Evolutionary conservation across 2,888 invertebrate genomes (phyloP), one percentile per base, ranked within the genome.

Genomic region (Heliconius charithonia): DNA sequence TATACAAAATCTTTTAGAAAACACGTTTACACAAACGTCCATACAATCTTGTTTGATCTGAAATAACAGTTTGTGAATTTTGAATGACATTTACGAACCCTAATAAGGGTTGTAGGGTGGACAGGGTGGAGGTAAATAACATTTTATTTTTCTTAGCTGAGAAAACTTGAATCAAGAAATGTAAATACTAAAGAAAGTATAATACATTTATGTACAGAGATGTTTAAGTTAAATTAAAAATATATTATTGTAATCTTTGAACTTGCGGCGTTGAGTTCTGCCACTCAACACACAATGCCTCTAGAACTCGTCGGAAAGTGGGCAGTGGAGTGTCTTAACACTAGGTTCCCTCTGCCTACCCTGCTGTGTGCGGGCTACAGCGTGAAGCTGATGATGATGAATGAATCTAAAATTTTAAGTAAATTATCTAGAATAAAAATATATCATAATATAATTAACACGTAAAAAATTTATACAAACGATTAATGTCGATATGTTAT

Each of bases 11-110:
- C 32, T 7, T 56, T 13, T 41, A 73, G n/a, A 25, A 73, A 73
- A 25, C 16, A 32, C 27, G 45, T 70, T 29, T 9, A 37, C n/a
- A 7, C 59, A 73, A 73, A 73, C 41, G 27, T 63, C 63, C 41
- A n/a, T 73, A 63, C 4, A 74, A 74, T 27, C 63, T 74, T 27
- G 25, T 45, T 62, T 74, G 12, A 41, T 7, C 4, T 22, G 41
- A 74, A 45, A 29, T 27, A 63, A 27, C 62, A 22, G 27, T 63
- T 51, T 51, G 51, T 63, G 41, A 16, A 74, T 41, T 41, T 59
- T 74, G 45, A 45, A 65, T 74, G 25, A 45, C 45, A 45, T 74
- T 74, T 74, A 65, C 63, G 22, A 37, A 45, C 45, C 41, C 19
- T 45, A 63, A 63, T 66, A 37, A 37, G 37, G 67, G 19, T 67